Evolutionary conservation across 2,888 invertebrate species (phyloP).

Genomic region (Monoplex corrugatus): DNA sequence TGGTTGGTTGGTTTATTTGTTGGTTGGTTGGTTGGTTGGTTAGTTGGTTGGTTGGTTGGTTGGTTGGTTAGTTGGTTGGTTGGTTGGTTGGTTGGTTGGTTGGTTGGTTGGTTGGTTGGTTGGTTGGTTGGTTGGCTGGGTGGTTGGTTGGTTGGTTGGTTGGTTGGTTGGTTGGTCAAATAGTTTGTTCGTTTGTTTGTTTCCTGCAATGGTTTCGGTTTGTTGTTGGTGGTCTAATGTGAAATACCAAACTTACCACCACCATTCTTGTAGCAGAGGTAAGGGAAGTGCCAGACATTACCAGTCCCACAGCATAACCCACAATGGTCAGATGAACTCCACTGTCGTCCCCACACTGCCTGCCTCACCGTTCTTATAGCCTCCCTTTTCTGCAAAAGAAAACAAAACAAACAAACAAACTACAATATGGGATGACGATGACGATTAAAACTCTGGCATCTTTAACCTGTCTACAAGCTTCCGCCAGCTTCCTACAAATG

Average conservation of each 20-base stretch:
- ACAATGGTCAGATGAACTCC: not conserved
- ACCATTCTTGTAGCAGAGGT: constrained; percentile 8
- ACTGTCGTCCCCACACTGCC: not conserved
- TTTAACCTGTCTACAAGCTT: not conserved
- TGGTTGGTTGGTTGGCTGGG: too few relatives aligned
- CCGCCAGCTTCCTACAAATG: not conserved
- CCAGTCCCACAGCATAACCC: not conserved
- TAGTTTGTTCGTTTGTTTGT: not conserved
- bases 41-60: too few relatives aligned
- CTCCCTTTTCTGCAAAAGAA: too few relatives aligned
- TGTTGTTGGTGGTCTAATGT: too few relatives aligned
- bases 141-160: too few relatives aligned
- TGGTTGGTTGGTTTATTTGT: too few relatives aligned
- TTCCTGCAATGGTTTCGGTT: too few relatives aligned
- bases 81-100: not conserved
- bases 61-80: too few relatives aligned
- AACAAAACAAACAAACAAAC: too few relatives aligned
- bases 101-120: not conserved
- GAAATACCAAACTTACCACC: not conserved
- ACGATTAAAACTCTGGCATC: not conserved
- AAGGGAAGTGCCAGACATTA: not conserved
- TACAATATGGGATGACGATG: too few relatives aligned
- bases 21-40: too few relatives aligned
- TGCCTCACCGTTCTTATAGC: not conserved
- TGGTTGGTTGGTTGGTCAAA: too few relatives aligned